Conservation (phyloP, 1,140 invertebrate genomes). For the Drosophila saltans region DNA sequence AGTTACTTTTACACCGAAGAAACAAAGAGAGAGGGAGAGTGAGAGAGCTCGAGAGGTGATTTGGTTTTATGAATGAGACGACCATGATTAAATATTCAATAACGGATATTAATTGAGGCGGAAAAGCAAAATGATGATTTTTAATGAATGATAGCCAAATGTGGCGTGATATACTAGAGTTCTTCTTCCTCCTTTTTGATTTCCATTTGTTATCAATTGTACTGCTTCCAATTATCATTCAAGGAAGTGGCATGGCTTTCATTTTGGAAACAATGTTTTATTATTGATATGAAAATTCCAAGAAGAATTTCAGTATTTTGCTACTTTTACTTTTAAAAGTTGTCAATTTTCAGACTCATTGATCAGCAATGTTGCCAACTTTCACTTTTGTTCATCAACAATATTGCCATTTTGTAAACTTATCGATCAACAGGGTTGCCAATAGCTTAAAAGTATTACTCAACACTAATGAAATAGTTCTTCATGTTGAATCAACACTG, state of each 20-base stretch:
- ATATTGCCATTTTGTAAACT: too few species aligned
- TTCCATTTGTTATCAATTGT: not conserved
- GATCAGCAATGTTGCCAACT: not conserved
- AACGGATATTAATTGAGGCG: slow-evolving; percentile 10
- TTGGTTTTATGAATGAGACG: slow-evolving; percentile 61
- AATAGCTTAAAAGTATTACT: not conserved
- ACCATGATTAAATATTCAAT: slow-evolving; percentile 31
- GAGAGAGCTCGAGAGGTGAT: not conserved
- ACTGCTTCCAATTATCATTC: not conserved
- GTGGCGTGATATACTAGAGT: not conserved
- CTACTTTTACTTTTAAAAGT: too few species aligned
- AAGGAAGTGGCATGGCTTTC: not conserved
- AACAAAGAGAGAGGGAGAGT: not conserved
- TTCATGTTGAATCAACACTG: too few species aligned
- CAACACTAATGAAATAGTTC: too few species aligned
- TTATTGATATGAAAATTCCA: not conserved
- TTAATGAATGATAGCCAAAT: slow-evolving; percentile 1
- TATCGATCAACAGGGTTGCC: too few species aligned
- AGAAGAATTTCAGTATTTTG: too few species aligned
- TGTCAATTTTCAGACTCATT: not conserved
- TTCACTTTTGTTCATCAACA: not conserved
- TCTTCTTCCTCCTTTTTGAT: not conserved
- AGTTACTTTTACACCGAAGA: slow-evolving; percentile 13
- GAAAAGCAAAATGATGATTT: not conserved
- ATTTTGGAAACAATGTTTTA: not conserved